Evolutionary conservation across 92 coral and sea anemone genomes (phyloP), one percentile per base, ranked within the genome.

Genomic region (Heteractis magnifica): DNA sequence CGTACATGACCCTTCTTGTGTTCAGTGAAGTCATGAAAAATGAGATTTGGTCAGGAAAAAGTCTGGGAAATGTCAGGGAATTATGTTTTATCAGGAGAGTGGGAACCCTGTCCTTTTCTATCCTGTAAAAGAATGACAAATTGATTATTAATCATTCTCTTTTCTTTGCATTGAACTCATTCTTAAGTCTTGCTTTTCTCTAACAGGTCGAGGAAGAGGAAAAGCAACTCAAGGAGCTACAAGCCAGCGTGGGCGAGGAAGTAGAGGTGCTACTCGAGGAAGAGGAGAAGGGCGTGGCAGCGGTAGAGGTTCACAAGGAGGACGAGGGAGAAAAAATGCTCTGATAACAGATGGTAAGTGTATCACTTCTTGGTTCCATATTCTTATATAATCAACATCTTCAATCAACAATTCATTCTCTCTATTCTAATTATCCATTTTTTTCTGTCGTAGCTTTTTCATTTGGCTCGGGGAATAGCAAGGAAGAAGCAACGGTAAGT

Each of bases 301-400:
- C 75, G 93, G 95, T 51, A 85, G 95, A 73, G 90, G 95, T 23
- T 82, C 88, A 34, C 87, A 88, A 80, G 91, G 91, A 56, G 84
- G 89, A 23, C 53, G 86, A 74, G 90, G 93, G 26, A 76, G 72
- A 51, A 89, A 87, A 48, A 84, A 85, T 26, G 75, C 81, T n/a
- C 90, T 82, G 56, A 93, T 89, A 56, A 93, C 94, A 55, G 94
- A 93, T 68, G 91, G 98, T 93, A 85, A 91, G 98, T 91, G 10
- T 79, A 18, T 60, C 49, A 14, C 8, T 11, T 65, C 77, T 51
- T 70, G 12, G 8, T 51, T 56, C 10, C 3, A n/a, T 62, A 6
- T 62, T 18, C 70, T 62, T 7, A 20, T 5, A 26, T 26, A 34
- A 34, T 34, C 44, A 34, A 34, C 44, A 34, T 34, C 49, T 50